Base-by-base conservation (phyloP, 2,888 invertebrate species). In the Pinctada fucata region DNA sequence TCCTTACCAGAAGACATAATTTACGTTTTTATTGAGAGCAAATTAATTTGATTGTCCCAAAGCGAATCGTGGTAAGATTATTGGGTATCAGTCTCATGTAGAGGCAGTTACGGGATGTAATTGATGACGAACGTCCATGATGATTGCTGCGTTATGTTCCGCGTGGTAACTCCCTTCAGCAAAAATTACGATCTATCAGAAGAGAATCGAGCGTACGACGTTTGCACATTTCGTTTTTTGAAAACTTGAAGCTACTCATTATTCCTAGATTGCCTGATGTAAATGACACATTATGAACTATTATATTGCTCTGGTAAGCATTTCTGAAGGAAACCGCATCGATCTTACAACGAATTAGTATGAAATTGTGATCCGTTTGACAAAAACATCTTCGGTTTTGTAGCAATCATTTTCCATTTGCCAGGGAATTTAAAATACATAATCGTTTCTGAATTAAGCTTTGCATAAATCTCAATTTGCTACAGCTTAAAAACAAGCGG, bases 41-140 rank as follows among this genome's bases (percentile, higher is more conserved):
- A 71, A 71, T 71, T 71, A 71, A 71, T 71, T 45, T 51, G 51
- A 71, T 71, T 71, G 71, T 71, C 71, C 16, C 16, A 71, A 52
- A 16, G 52, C 31, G 52, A 45, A 45, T 71, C 52, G 45, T 52
- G 16, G 71, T 51, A 31, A 31, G 71, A 71, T 70, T 70, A 70
- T 70, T 70, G 70, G 70, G 48, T 70, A 70, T 58, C 58, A 10
- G 58, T 10, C 58, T 6, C 8, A 58, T 13, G 13, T 58, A 58
- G 6, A 58, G 58, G 58, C 58, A 58, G 58, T 58, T 10, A 13
- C 58, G 58, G 8, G 58, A 13, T 6, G 58, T 58, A 58, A 58
- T 58, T 58, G 58, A 58, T 58, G 58, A 58, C 6, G 13, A 6
- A 58, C 58, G 13, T 13, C 6, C 8, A 58, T 13, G 6, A 58